Percentiles rank a stretch among this genome's conserved stretches.
Evolutionary conservation across 2,113 vertebrate species (phyloP).

Genomic region (Murina feae): DNA sequence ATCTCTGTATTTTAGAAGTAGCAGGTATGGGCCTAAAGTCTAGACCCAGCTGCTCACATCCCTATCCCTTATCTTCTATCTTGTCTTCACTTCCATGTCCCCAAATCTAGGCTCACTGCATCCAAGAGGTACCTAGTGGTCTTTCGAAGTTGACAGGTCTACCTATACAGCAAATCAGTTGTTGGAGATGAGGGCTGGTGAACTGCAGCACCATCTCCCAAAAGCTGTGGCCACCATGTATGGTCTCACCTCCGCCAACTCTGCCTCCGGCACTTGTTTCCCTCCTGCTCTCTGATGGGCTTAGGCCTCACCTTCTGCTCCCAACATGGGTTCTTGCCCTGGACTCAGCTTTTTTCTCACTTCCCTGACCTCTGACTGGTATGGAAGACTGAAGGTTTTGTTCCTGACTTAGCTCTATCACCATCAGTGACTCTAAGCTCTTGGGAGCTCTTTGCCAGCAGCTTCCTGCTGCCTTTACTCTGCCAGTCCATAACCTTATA

Average conservation of each 20-base stretch:
- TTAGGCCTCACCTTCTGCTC: neutral
- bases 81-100: neutral
- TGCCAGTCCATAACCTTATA: neutral
- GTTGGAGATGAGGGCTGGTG: accelerated
- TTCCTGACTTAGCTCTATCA: neutral
- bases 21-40: neutral
- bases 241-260: neutral
- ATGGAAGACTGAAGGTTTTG: neutral
- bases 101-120: neutral
- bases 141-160: neutral
- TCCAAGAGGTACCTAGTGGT: neutral
- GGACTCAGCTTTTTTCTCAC: neutral
- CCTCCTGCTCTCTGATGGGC: neutral
- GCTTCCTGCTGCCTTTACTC: neutral
- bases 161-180: neutral
- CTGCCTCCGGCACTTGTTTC: neutral
- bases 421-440: neutral
- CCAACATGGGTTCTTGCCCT: neutral
- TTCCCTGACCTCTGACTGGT: neutral
- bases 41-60: neutral
- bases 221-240: neutral
- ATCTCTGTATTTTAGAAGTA: neutral
- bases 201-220: neutral
- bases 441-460: neutral
- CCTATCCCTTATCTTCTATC: neutral